A percentile compares a stretch with the other conserved stretches of the same genome.
Evolutionary conservation across 2,113 vertebrate species (phyloP).

Genomic region (Tetrax tetrax): DNA sequence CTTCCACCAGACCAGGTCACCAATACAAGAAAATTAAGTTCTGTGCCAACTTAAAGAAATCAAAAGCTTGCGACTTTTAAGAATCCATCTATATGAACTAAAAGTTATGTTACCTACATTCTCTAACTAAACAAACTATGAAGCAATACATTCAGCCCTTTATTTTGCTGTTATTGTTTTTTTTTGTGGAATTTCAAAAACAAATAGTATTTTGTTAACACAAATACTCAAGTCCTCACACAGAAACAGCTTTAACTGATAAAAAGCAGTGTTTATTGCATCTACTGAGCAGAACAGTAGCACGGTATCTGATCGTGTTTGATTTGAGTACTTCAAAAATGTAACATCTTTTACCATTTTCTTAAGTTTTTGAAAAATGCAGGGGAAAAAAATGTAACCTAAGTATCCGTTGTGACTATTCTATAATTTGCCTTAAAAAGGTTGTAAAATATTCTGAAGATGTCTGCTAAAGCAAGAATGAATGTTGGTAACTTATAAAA

Average conservation of each 20-base stretch:
- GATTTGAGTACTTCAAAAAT: background rate
- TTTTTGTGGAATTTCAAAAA: background rate
- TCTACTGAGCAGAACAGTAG: background rate
- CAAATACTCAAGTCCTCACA: background rate
- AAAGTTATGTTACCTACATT: background rate
- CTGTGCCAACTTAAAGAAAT: background rate
- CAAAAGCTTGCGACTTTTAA: background rate
- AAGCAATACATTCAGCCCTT: background rate
- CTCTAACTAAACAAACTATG: background rate
- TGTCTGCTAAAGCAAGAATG: background rate
- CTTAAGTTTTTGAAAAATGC: background rate
- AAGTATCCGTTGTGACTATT: background rate
- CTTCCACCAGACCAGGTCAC: too few species aligned
- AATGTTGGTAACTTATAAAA: background rate
- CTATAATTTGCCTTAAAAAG: background rate
- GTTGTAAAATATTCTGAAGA: background rate
- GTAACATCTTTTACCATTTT: background rate
- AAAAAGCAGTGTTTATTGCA: background rate
- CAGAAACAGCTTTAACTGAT: background rate
- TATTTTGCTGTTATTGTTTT: background rate
- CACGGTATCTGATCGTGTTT: background rate
- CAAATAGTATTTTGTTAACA: background rate
- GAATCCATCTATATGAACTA: background rate
- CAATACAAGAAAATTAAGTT: background rate
- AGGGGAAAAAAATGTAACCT: background rate